Evolutionary conservation across 2,113 vertebrate genomes (phyloP), one percentile per base, ranked within the genome.

Genomic region (Pygoscelis adeliae): DNA sequence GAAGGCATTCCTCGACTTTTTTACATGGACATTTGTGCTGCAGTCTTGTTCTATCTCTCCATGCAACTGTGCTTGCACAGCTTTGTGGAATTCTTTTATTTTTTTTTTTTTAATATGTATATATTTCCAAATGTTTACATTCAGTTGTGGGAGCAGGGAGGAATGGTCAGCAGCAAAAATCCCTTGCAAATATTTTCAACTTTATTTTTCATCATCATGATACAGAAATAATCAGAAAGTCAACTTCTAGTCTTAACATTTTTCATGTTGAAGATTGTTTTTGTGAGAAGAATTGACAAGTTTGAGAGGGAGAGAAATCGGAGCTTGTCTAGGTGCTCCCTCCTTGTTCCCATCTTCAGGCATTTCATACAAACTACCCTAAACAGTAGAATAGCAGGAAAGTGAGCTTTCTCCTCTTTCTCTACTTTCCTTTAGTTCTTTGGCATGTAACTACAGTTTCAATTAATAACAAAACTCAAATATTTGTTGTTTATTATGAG

Each of bases 191-290:
- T 73, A 52, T 66, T 72, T 83, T 42, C 40, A 38, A 13, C 40
- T 87, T 72, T 53, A 58, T 58, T 71, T 89, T 72, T 87, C 8
- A 40, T 21, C 19, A 21, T 72, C 8, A 4, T 6, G 16, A 16
- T 78, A 32, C 26, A 49, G 46, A 81, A 82, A 56, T 76, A 81
- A 56, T 58, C 42, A 59, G 70, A 52, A 87, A 72, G 20, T 17
- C 55, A 78, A 44, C 19, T 87, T 72, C 22, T 61, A 11, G 8
- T 76, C 36, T 56, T 50, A 79, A 44, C 1, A 0, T 50, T 47
- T 86, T 72, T 71, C 17, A 22, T 0, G 0, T 29, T 79, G 76
- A 49, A 79, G 38, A 13, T 27, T 53, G 15, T 5, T 18, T 56
- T 42, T 42, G 26, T 86, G 38, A 59, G 8, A 44, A 65, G 8